Percentiles rank a stretch among this genome's conserved stretches.
Conservation (phyloP, 2,113 vertebrate species). For the Periophthalmodon schlosseri region DNA sequence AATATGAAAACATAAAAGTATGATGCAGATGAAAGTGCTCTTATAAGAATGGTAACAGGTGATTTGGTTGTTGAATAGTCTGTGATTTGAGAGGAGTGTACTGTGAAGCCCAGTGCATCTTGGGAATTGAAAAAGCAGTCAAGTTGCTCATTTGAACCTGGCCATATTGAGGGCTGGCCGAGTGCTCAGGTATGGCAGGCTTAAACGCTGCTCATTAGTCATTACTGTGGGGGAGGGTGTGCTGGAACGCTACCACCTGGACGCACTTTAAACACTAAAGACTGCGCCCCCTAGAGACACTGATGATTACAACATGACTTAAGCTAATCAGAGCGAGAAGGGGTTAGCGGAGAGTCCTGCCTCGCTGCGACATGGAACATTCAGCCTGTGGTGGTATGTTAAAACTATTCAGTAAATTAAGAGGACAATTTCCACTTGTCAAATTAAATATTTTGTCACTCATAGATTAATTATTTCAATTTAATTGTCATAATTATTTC, state of each 20-base stretch:
- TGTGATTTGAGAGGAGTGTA: neutral
- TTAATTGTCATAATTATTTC: too few species aligned
- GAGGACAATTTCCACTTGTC: too few species aligned
- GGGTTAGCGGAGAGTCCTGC: conserved; percentile 9
- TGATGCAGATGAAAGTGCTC: too few species aligned
- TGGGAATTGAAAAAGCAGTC: conserved; percentile 58
- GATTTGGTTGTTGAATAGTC: neutral
- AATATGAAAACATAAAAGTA: too few species aligned
- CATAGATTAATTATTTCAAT: too few species aligned
- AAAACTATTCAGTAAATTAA: too few species aligned
- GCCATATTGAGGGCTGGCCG: conserved; percentile 62
- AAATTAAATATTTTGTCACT: too few species aligned
- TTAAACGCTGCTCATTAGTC: conserved; percentile 75
- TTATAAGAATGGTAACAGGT: too few species aligned
- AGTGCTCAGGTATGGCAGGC: conserved; percentile 64
- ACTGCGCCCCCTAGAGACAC: conserved; percentile 69
- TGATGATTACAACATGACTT: conserved; percentile 77
- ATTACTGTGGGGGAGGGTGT: conserved; percentile 51
- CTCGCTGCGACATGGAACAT: conserved; percentile 1
- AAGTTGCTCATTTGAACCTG: conserved; percentile 63
- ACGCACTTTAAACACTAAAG: conserved; percentile 73
- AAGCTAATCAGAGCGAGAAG: conserved; percentile 64
- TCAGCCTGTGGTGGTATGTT: neutral
- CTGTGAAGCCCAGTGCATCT: conserved; percentile 24
- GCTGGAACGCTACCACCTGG: conserved; percentile 76